A percentile compares a stretch with the other conserved stretches of the same genome.
Evolutionary conservation across 1,140 invertebrate species (phyloP).

Genomic region (Dendrolimus kikuchii): DNA sequence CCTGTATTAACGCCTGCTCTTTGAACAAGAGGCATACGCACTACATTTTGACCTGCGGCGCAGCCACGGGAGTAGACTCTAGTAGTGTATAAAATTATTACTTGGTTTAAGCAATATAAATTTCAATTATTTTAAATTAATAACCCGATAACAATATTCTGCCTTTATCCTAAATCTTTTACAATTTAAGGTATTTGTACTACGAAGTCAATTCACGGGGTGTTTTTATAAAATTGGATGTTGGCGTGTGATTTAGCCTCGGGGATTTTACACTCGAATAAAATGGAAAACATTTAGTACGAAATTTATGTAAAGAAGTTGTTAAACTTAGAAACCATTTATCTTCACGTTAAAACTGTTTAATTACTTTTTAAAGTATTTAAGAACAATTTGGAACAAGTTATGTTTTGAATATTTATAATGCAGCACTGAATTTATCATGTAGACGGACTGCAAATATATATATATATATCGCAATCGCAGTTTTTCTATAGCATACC

Average conservation of each 20-base stretch:
- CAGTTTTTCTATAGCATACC: too few species aligned
- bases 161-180: conserved; percentile 52
- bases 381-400: conserved; percentile 2
- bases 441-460: too few species aligned
- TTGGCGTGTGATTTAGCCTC: too few species aligned
- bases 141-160: conserved; percentile 64
- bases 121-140: conserved; percentile 61
- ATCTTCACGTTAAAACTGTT: conserved; percentile 6
- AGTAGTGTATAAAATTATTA: too few species aligned
- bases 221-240: conserved; percentile 14
- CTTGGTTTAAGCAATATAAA: too few species aligned
- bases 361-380: conserved; percentile 9
- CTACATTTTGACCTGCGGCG: too few species aligned
- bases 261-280: too few species aligned
- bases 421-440: neutral
- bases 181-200: conserved; percentile 2
- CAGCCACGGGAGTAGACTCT: too few species aligned
- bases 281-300: too few species aligned
- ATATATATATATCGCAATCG: too few species aligned
- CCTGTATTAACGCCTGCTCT: too few species aligned
- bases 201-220: conserved; percentile 23
- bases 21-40: too few species aligned
- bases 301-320: neutral
- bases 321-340: conserved; percentile 3
- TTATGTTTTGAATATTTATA: conserved; percentile 17